These are phyloP conservation scores for Xyliphius kryptos DNA, from an alignment of 2,113 vertebrate genomes.

Conservation along the genomic window DNA sequence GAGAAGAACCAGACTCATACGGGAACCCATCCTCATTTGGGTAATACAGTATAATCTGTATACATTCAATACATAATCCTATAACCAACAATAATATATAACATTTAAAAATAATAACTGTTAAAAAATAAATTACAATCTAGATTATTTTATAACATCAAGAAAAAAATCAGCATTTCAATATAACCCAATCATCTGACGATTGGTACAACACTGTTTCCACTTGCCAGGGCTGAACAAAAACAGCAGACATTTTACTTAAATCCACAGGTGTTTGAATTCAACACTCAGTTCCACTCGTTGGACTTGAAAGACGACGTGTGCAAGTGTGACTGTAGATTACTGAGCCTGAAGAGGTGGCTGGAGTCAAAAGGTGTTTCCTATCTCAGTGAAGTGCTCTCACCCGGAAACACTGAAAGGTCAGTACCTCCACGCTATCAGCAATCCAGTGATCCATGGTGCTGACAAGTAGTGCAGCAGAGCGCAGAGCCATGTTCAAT, in stretches of 20 bases:
- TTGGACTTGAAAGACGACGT: constrained; percentile 21
- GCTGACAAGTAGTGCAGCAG: constrained; percentile 26
- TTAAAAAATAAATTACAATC: no score
- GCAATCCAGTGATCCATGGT: constrained; percentile 33
- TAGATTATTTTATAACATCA: no score
- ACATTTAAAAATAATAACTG: no score
- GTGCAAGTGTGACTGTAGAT: constrained; percentile 28
- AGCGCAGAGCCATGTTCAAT: constrained; percentile 27
- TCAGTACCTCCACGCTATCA: constrained; percentile 38
- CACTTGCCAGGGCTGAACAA: constrained; percentile 31
- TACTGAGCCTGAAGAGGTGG: constrained; percentile 24
- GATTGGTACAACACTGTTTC: no score
- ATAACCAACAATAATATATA: no score
- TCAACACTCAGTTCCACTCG: constrained; percentile 18
- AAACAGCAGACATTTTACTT: no score
- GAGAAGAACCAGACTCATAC: no score
- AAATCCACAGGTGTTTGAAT: constrained; percentile 20
- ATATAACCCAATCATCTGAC: no score
- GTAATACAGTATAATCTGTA: no score
- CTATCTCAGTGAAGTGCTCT: constrained; percentile 26
- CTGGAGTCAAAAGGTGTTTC: constrained; percentile 16
- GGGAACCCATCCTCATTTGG: no score
- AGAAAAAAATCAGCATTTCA: no score
- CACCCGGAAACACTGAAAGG: constrained; percentile 40
- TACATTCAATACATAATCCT: no score